Evolutionary conservation across 1,140 invertebrate genomes (phyloP), one percentile per base, ranked within the genome.

Genomic region (Atta cephalotes): DNA sequence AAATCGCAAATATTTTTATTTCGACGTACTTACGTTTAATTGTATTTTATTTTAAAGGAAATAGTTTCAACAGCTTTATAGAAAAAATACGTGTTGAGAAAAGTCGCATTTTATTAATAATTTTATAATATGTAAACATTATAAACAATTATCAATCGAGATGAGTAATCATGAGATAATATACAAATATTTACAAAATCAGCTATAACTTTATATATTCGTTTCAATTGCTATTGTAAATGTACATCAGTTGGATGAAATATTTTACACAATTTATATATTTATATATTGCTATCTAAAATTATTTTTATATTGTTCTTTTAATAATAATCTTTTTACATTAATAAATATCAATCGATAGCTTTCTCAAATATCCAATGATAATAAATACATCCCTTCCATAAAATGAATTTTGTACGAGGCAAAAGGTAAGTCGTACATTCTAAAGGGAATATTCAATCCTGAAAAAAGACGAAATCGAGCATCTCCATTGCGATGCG

Each of bases 151-250:
- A 21, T 81, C 49, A 16, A 56, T 81, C 1, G n/a, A 35, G 51
- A 63, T 71, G 31, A n/a, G 9, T 71, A 56, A 56, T 80, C 51
- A 39, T 58, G n/a, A 81, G 25, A 56, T n/a, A 18, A 25, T 39
- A 56, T n/a, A 35, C 0, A 72, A 58, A 72, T 72, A 45, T 72
- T 71, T 72, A 5, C 3, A 28, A 81, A 81, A 39, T 72, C 65
- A 72, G 16, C 16, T 58, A 7, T 16, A 81, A 21, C 16, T 58
- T 71, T 81, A 35, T 18, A 58, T 49, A 3, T 81, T n/a, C 16
- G 21, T 16, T 45, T 10, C 2, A 58, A 58, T 81, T 71, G 12
- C 51, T 58, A 18, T 81, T 25, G 66, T 6, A 66, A 45, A 79
- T 9, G 12, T 25, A 56, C n/a, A 16, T 35, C 12, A 53, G 35